Percentiles rank a stretch among this genome's conserved stretches.
These are phyloP conservation scores for Neodiprion pinetum DNA, from an alignment of 1,140 invertebrate species.

Conservation along the genomic window DNA sequence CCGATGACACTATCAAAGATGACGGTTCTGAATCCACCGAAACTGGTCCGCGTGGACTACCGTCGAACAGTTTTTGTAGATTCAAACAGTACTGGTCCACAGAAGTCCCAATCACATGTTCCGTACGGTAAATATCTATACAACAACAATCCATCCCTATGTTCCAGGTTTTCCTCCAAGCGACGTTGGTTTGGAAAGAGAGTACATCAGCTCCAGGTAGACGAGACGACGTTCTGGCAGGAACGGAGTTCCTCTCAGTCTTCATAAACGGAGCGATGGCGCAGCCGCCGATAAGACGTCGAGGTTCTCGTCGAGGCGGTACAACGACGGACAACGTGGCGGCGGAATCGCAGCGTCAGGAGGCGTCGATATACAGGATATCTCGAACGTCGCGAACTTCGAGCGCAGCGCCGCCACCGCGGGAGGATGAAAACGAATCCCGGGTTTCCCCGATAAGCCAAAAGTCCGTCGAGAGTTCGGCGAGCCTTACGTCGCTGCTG, in stretches of 20 bases:
- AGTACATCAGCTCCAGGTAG: conserved; percentile 35
- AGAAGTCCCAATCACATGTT: neutral
- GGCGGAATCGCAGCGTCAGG: conserved; percentile 51
- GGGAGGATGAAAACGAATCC: conserved; percentile 26
- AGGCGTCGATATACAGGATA: conserved; percentile 56
- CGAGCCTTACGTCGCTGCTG: conserved; percentile 43
- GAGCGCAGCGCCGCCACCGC: neutral
- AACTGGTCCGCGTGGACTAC: no score
- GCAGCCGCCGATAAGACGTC: conserved; percentile 47
- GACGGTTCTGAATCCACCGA: no score
- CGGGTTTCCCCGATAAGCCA: conserved; percentile 54
- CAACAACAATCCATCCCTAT: neutral
- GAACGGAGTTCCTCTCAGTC: conserved; percentile 66
- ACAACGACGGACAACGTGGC: conserved; percentile 46
- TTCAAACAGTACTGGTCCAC: no score
- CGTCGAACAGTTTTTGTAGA: no score
- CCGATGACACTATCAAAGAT: no score
- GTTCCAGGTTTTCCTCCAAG: conserved; percentile 53
- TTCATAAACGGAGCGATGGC: conserved; percentile 63
- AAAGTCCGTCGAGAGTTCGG: conserved; percentile 45
- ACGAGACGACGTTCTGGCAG: conserved; percentile 62
- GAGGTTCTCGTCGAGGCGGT: conserved; percentile 44
- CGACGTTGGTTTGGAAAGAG: conserved; percentile 48
- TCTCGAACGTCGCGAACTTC: conserved; percentile 53
- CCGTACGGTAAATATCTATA: neutral